Base-by-base conservation (phyloP, 2,797 vertebrate genomes). In the Iguana delicatissima region DNA sequence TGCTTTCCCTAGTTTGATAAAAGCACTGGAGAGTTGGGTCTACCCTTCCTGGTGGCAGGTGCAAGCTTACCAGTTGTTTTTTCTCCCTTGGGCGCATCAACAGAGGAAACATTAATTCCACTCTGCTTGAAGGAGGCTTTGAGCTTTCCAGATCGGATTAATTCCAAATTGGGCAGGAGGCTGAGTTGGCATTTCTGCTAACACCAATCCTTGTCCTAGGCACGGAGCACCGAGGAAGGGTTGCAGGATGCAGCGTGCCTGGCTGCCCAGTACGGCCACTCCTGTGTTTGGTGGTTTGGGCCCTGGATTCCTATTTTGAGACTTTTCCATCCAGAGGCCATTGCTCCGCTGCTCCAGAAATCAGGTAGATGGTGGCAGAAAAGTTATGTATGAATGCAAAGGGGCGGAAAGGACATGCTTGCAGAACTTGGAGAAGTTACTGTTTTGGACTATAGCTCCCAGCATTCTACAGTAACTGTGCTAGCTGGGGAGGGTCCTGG, bases 211-310 rank as follows among this genome's bases (percentile, higher is more conserved):
- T 87, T 80, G 86, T 87, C 86, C 29, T 82, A 96, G 95, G 94
- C 94, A 81, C 89, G 18, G 85, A 93, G 57, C 91, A 92, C 88
- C 0, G 93, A 96, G 89, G 94, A 96, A 85, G 94, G 94, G 80
- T 84, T 96, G 10, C 89, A 92, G 38, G 91, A 94, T 46, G 85
- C 26, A 10, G 89, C 94, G 83, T 35, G 32, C 52, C 73, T 95
- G 88, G 90, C 57, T 0, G 77, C 85, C 67, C 88, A 73, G 46
- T 94, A 88, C 62, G 52, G 57, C 38, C 73, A 93, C 59, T 74
- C 62, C 50, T 95, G 94, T 87, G 92, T 90, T 87, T 95, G 93
- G 93, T 93, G 95, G 93, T 90, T 95, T 85, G 95, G 94, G 38
- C 92, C 94, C 35, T 94, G 62, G 80, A 46, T 91, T 0, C 55